Conservation (phyloP, 2,888 invertebrate genomes). For the Ceriagrion tenellum region DNA sequence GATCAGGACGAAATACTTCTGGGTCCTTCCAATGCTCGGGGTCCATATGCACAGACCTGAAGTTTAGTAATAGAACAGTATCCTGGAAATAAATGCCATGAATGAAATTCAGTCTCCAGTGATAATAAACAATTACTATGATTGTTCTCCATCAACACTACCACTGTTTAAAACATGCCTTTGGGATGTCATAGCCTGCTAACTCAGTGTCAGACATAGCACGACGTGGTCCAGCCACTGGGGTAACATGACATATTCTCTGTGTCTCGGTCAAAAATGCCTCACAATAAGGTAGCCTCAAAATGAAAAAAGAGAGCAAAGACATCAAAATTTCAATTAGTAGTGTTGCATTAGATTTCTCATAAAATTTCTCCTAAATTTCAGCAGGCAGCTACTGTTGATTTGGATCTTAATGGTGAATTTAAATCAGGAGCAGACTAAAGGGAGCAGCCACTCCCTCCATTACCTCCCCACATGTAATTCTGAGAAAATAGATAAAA, state of each 20-base stretch:
- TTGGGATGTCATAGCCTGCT: conserved; percentile 80
- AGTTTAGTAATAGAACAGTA: conserved; percentile 79
- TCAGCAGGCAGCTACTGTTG: too few species aligned
- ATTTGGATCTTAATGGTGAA: too few species aligned
- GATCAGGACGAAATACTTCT: conserved; percentile 82
- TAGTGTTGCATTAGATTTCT: background rate
- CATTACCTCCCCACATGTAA: too few species aligned
- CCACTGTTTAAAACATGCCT: conserved; percentile 72
- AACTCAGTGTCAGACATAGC: conserved; percentile 80
- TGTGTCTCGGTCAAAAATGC: conserved; percentile 80
- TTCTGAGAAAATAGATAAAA: too few species aligned
- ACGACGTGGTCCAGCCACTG: conserved; percentile 79
- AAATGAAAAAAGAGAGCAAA: conserved; percentile 35
- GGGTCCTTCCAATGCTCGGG: conserved; percentile 82
- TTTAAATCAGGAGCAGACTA: too few species aligned
- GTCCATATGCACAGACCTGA: conserved; percentile 82
- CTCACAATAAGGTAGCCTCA: conserved; percentile 80
- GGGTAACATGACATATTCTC: conserved; percentile 78
- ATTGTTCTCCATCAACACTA: background rate
- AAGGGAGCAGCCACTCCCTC: too few species aligned
- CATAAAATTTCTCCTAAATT: too few species aligned
- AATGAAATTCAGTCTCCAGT: background rate
- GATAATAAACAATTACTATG: background rate
- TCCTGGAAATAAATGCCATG: conserved; percentile 75
- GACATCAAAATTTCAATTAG: background rate